These are phyloP conservation scores for Momotus momota DNA, from an alignment of 2,797 vertebrate species.

Conservation along the genomic window DNA sequence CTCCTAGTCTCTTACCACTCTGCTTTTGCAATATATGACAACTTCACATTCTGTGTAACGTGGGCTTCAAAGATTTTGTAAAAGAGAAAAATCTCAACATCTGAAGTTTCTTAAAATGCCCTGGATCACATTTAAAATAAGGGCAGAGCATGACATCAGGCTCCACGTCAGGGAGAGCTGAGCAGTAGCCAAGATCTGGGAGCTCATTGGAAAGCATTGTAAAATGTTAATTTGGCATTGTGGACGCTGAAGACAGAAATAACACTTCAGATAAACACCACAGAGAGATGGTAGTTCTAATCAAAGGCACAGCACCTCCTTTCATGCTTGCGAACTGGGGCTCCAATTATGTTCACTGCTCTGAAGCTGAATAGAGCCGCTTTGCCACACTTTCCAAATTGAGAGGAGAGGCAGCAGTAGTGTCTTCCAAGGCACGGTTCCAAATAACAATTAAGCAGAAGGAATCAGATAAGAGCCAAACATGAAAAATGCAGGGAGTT, in stretches of 20 bases:
- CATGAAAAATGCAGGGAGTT: constrained; percentile 55
- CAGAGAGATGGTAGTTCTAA: constrained; percentile 63
- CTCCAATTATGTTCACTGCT: constrained; percentile 70
- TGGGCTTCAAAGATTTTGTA: neutral
- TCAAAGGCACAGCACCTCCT: constrained; percentile 70
- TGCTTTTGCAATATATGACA: neutral
- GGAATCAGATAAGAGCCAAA: constrained; percentile 60
- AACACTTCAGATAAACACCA: constrained; percentile 72
- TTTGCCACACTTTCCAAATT: constrained; percentile 69
- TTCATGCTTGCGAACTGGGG: constrained; percentile 63
- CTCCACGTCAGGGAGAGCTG: constrained; percentile 23
- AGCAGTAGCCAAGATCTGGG: constrained; percentile 48
- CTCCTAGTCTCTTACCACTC: neutral
- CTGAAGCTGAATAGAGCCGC: constrained; percentile 71
- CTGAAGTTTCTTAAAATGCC: neutral
- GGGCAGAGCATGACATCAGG: constrained; percentile 53
- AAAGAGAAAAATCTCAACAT: neutral
- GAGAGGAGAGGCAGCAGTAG: constrained; percentile 48
- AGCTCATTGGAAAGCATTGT: constrained; percentile 68
- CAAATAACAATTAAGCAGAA: constrained; percentile 71
- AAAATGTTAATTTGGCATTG: constrained; percentile 71
- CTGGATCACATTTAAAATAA: constrained; percentile 38
- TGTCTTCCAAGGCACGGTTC: constrained; percentile 59
- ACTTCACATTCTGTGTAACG: neutral
- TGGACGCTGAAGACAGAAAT: constrained; percentile 68